Percentiles rank a stretch among this genome's conserved stretches.
These are phyloP conservation scores for Watsonalla binaria DNA, from an alignment of 2,888 invertebrate genomes.

Conservation along the genomic window DNA sequence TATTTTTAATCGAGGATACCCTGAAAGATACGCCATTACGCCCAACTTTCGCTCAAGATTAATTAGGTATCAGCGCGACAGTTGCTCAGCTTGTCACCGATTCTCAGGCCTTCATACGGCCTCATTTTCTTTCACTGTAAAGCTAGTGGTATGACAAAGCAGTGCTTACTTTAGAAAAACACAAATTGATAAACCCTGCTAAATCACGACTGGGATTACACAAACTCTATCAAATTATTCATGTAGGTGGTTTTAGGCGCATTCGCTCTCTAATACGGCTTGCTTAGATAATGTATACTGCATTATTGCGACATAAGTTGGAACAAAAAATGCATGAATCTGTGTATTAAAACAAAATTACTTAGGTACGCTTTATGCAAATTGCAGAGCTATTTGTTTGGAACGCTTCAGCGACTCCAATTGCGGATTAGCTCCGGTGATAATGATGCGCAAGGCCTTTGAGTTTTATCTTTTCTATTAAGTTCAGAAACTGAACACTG, in stretches of 20 bases:
- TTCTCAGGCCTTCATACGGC: too few relatives aligned
- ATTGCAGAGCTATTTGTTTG: not conserved
- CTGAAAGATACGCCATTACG: too few relatives aligned
- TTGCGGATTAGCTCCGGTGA: not conserved
- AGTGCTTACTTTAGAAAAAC: not conserved
- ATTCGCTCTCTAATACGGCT: constrained; percentile 6
- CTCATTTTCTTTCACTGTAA: too few relatives aligned
- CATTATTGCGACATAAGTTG: not conserved
- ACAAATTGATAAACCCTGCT: not conserved
- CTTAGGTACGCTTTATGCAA: not conserved
- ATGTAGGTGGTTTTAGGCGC: constrained; percentile 13
- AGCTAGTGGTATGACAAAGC: not conserved
- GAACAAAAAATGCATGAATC: not conserved
- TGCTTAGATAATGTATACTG: constrained; percentile 1
- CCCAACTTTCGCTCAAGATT: too few relatives aligned
- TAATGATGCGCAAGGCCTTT: not conserved
- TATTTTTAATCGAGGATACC: too few relatives aligned
- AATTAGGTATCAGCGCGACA: too few relatives aligned
- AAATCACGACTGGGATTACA: constrained; percentile 6
- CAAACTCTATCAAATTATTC: constrained; percentile 15
- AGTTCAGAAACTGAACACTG: too few relatives aligned
- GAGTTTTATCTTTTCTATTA: not conserved
- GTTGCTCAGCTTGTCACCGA: too few relatives aligned
- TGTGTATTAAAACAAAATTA: not conserved
- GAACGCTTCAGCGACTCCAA: not conserved